Conservation (phyloP, 2,888 invertebrate genomes). For the Drosophila eohydei region DNA sequence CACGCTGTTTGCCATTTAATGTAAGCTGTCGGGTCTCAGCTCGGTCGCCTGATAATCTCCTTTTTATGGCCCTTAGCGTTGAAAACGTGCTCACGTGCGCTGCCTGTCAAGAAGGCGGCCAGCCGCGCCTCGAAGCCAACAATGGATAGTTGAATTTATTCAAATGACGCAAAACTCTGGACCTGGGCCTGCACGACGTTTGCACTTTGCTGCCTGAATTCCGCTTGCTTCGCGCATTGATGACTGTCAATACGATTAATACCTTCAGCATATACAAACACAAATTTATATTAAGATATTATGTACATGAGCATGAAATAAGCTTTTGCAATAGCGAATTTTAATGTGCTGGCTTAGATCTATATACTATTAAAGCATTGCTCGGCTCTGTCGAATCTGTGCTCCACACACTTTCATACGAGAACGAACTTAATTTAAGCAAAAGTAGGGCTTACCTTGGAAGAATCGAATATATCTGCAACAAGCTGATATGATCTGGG, state of each 20-base stretch:
- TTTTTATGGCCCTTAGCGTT: conserved; percentile 68
- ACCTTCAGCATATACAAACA: background rate
- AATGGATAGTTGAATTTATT: conserved; percentile 68
- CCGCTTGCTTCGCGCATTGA: conserved; percentile 1
- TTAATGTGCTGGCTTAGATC: background rate
- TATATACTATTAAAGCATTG: background rate
- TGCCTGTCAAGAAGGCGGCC: conserved; percentile 57
- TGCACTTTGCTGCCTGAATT: conserved; percentile 30
- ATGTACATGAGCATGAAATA: background rate
- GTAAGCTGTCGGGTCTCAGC: conserved; percentile 41
- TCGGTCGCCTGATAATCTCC: conserved; percentile 60
- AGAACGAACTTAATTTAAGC: no score
- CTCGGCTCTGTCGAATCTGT: no score
- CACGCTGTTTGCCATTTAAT: conserved; percentile 53
- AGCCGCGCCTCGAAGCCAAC: conserved; percentile 24
- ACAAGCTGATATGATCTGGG: no score
- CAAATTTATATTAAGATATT: conserved; percentile 1
- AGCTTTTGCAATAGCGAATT: background rate
- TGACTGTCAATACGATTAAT: conserved; percentile 22
- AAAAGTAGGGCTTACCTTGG: no score
- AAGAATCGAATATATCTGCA: no score
- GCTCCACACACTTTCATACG: no score
- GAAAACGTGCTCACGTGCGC: conserved; percentile 68
- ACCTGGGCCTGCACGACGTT: conserved; percentile 8
- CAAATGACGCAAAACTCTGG: conserved; percentile 56